Base-by-base conservation (phyloP, 1,140 invertebrate genomes). In the Lucilia cuprina region DNA sequence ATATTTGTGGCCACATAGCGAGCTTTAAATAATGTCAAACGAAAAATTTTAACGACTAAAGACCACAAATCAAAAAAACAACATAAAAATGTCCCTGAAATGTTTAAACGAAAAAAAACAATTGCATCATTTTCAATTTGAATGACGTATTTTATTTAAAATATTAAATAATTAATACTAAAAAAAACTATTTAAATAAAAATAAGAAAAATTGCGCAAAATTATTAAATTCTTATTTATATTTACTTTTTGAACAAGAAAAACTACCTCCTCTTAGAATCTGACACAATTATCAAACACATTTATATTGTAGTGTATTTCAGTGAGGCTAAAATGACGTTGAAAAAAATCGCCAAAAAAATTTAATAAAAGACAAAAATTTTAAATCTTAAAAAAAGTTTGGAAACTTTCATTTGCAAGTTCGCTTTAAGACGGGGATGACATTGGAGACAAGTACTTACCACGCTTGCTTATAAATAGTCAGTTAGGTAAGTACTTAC, bases 181-280 rank as follows among this genome's bases (percentile, higher is more conserved):
- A 70, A 9, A 70, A 70, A 70, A 70, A 70, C 19, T 21, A 70
- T 10, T 25, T 8, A 70, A 25, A 21, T 17, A n/a, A 70, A 70
- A 21, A 70, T 21, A 60, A 17, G 14, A 19, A 70, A 70, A 70
- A 70, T 70, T 70, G 65, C n/a, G 65, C n/a, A 70, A 70, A 70
- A 70, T 10, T 5, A 21, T 70, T 5, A 21, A 19, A 70, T 17
- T 17, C n/a, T 60, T 60, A 21, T 10, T 10, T 25, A 70, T 21
- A 70, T 21, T 70, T 21, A 70, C 5, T 21, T n/a, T 14, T 12
- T 17, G 17, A 55, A 14, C 12, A 13, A 21, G 14, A 60, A 60
- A 70, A 70, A 21, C n/a, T 70, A 70, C 65, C 65, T n/a, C 65
- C 65, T 70, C 65, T 70, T 70, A 70, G 65, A 70, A 70, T 70